Evolutionary conservation across 2,888 invertebrate genomes (phyloP).

Genomic region (Alcis repandata): DNA sequence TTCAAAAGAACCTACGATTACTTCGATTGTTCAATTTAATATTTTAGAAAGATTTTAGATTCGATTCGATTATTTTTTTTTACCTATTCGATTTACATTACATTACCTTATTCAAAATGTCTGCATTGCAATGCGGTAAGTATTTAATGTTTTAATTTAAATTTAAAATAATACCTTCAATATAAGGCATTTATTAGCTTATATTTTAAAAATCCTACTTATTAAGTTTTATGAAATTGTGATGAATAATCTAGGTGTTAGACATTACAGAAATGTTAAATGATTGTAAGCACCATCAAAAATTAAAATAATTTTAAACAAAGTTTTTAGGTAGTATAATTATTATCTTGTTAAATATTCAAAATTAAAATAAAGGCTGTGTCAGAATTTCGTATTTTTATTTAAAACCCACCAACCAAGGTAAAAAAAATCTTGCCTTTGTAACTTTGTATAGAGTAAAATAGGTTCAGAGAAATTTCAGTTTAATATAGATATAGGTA

Average conservation of each 20-base stretch:
- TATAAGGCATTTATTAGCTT: constrained; percentile 1
- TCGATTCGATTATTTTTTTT: no score
- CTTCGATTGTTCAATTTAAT: neutral
- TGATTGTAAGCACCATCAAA: neutral
- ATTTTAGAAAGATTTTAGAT: no score
- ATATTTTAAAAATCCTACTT: neutral
- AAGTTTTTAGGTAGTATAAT: neutral
- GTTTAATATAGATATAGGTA: no score
- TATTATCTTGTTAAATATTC: neutral
- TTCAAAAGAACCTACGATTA: neutral
- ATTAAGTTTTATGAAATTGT: neutral
- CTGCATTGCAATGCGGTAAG: no score
- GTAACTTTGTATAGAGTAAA: neutral
- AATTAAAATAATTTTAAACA: neutral
- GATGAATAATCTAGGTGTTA: no score
- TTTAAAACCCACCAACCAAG: constrained; percentile 3
- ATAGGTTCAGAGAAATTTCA: no score
- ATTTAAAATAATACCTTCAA: neutral
- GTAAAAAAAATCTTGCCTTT: neutral
- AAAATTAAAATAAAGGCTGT: constrained; percentile 33
- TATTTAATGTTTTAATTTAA: neutral
- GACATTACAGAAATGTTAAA: neutral
- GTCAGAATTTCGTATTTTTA: constrained; percentile 13
- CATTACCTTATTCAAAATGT: no score
- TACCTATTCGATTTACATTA: no score